phyloP scores from a whole-genome alignment of 1,140 invertebrate genomes.

The Tetranychus cinnabarinus region DNA sequence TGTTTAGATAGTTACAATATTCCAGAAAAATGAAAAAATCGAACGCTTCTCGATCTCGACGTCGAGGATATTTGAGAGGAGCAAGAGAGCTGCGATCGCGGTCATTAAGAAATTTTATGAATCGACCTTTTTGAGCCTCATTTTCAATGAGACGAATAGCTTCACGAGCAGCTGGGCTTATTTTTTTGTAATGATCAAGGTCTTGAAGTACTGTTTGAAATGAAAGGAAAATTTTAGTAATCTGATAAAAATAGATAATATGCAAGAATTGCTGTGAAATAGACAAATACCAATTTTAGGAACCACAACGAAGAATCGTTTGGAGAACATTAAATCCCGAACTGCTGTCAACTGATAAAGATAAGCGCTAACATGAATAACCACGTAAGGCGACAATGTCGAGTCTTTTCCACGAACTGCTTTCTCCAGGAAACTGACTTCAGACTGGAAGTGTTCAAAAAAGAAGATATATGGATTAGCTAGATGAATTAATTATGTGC shows the following conservation, averaged over 20 bases:
- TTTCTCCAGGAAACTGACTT: constrained; percentile 2
- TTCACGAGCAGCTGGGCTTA: constrained; percentile 45
- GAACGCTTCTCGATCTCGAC: constrained; percentile 40
- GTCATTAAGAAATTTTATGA: constrained; percentile 38
- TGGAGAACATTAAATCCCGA: constrained; percentile 45
- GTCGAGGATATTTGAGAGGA: constrained; percentile 40
- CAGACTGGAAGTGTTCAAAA: not conserved
- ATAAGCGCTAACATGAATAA: constrained; percentile 43
- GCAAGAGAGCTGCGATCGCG: constrained; percentile 46
- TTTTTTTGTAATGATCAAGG: constrained; percentile 57
- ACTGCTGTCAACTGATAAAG: constrained; percentile 42
- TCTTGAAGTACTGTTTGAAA: constrained; percentile 49
- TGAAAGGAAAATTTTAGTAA: too few species aligned
- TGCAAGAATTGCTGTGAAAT: constrained; percentile 4
- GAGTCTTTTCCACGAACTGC: constrained; percentile 8
- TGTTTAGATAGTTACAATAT: constrained; percentile 38
- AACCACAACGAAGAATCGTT: constrained; percentile 51
- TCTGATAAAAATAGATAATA: not conserved
- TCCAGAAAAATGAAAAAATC: constrained; percentile 40
- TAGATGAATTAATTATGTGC: too few species aligned
- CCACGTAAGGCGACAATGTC: constrained; percentile 29
- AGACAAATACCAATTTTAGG: constrained; percentile 38
- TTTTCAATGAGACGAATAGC: constrained; percentile 71
- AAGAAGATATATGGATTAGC: not conserved
- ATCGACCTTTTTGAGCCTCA: constrained; percentile 47